These are phyloP conservation scores for Branchellion lobata DNA, from an alignment of 2,888 invertebrate genomes.

Conservation along the genomic window DNA sequence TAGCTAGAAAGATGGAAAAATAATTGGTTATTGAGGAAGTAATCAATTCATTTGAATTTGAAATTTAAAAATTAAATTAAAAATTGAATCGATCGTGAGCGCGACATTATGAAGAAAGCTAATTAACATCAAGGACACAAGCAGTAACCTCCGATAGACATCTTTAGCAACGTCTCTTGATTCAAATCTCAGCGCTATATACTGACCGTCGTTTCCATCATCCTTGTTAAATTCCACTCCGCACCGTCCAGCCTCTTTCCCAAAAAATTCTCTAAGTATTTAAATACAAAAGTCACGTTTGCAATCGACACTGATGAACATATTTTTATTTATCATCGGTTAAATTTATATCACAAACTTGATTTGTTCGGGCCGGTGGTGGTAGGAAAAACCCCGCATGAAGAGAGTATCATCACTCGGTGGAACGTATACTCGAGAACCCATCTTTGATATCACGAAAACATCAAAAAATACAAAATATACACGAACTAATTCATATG, in stretches of 20 bases:
- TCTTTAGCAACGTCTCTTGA: conserved; percentile 52
- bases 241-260: conserved; percentile 48
- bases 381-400: conserved; percentile 52
- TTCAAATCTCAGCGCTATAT: conserved; percentile 52
- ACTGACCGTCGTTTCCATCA: conserved; percentile 51
- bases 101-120: too few relatives aligned
- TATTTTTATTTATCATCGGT: not conserved
- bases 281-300: not conserved
- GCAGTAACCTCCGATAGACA: conserved; percentile 50
- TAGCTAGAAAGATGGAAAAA: conserved; percentile 11
- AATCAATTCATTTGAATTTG: not conserved
- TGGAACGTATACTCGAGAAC: conserved; percentile 47
- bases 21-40: not conserved
- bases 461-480: not conserved
- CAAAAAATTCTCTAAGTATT: conserved; percentile 51
- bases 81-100: not conserved
- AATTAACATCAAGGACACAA: not conserved
- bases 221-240: conserved; percentile 53
- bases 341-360: conserved; percentile 47
- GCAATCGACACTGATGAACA: not conserved
- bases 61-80: not conserved
- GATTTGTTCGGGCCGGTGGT: conserved; percentile 49
- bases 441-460: conserved; percentile 16
- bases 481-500: too few relatives aligned
- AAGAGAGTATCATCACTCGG: conserved; percentile 53